Conservation (phyloP, 2,113 vertebrate genomes). For the Ailurus styani region DNA sequence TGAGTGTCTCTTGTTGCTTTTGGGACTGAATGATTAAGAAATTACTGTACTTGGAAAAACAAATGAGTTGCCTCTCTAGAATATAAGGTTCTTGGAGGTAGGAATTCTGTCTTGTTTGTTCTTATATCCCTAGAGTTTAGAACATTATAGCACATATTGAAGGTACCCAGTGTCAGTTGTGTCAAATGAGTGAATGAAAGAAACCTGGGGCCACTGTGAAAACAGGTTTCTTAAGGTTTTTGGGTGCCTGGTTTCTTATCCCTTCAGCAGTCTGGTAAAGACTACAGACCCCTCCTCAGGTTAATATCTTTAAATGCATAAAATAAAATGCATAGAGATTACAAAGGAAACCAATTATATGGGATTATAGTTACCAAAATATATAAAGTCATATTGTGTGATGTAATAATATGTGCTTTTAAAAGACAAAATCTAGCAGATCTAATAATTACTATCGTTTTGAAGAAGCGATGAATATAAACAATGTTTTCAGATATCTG, state of each 20-base stretch:
- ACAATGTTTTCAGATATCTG: slow-evolving; percentile 53
- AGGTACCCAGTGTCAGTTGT: neutral
- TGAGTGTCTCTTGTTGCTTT: neutral
- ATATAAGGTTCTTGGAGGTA: neutral
- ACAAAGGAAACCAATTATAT: slow-evolving; percentile 42
- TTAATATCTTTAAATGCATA: slow-evolving; percentile 39
- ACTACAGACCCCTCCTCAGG: neutral
- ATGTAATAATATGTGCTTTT: slow-evolving; percentile 47
- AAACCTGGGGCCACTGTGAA: neutral
- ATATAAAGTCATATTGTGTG: slow-evolving; percentile 47
- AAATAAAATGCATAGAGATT: slow-evolving; percentile 26
- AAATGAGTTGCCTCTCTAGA: neutral
- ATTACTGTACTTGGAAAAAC: neutral
- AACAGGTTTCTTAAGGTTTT: neutral
- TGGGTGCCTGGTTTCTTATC: neutral
- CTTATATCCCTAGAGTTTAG: neutral
- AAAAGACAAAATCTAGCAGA: slow-evolving; percentile 51
- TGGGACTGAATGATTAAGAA: neutral
- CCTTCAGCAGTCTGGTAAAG: neutral
- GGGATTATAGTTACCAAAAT: slow-evolving; percentile 59
- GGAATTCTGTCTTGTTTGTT: neutral
- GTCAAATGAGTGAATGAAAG: neutral
- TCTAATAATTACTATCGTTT: slow-evolving; percentile 61
- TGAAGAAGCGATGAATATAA: slow-evolving; percentile 53
- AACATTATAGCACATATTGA: neutral